Conservation (phyloP, 2,888 invertebrate genomes). For the Adelphocoris suturalis region DNA sequence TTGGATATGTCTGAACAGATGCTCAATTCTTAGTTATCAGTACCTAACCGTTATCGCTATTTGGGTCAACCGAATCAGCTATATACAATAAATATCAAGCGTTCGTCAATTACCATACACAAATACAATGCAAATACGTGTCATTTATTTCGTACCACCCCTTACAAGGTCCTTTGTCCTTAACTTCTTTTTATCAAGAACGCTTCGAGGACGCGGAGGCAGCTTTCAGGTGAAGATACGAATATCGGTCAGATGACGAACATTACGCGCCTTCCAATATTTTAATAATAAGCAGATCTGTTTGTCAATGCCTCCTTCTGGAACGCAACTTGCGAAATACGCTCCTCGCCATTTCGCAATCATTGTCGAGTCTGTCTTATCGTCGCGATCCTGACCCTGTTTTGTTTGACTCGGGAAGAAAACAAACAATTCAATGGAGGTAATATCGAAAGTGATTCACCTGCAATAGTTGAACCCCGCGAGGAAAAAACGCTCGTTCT, state of each 20-base stretch:
- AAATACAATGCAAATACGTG: not conserved
- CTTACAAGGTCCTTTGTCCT: not conserved
- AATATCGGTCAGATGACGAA: not conserved
- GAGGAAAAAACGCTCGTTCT: no score
- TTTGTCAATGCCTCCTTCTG: no score
- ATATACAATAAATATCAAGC: no score
- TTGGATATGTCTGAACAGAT: no score
- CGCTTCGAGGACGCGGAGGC: not conserved
- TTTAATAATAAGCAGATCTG: no score
- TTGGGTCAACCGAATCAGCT: no score
- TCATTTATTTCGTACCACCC: not conserved
- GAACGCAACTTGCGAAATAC: no score
- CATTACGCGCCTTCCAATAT: not conserved
- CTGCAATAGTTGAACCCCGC: not conserved
- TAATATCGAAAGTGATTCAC: slow-evolving; percentile 25
- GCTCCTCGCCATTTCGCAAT: not conserved
- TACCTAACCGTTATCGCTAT: no score
- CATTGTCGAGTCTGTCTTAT: not conserved
- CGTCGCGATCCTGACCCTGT: slow-evolving; percentile 17
- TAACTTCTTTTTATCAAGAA: no score
- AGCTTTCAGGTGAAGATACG: not conserved
- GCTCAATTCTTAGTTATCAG: no score
- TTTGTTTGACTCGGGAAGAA: not conserved
- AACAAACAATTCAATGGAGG: not conserved
- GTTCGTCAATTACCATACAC: not conserved